Conservation (phyloP, 2,113 vertebrate genomes). For the Himantopus leucocephalus region DNA sequence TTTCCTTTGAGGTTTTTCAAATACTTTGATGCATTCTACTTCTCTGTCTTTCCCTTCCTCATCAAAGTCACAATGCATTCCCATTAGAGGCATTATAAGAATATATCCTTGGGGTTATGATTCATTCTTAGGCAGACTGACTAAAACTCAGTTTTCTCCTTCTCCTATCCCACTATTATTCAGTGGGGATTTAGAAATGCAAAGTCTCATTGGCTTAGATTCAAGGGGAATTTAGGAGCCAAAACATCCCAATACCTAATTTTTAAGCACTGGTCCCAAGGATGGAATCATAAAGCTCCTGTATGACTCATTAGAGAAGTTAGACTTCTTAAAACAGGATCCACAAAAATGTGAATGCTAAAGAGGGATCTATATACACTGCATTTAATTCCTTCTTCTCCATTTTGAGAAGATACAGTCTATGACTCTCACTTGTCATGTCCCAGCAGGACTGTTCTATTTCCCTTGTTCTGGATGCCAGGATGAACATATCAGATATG, state of each 20-base stretch:
- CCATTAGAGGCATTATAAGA: not conserved
- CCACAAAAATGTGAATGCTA: not conserved
- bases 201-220: not conserved
- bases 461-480: not conserved
- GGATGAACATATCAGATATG: not conserved
- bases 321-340: not conserved
- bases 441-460: not conserved
- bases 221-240: not conserved
- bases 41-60: not conserved
- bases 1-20: slow-evolving; percentile 22
- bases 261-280: not conserved
- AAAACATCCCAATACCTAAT: not conserved
- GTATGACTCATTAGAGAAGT: not conserved
- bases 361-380: not conserved
- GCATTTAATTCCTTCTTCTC: not conserved
- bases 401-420: not conserved
- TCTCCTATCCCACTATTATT: not conserved
- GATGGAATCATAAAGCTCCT: not conserved
- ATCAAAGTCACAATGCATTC: slow-evolving; percentile 30
- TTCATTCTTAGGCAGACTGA: not conserved
- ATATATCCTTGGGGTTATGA: slow-evolving; percentile 33
- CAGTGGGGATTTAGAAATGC: not conserved
- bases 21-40: slow-evolving; percentile 21
- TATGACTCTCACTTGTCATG: not conserved
- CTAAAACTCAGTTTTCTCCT: not conserved